Base-by-base conservation (phyloP, 1,140 invertebrate genomes). In the Ylistrum balloti region DNA sequence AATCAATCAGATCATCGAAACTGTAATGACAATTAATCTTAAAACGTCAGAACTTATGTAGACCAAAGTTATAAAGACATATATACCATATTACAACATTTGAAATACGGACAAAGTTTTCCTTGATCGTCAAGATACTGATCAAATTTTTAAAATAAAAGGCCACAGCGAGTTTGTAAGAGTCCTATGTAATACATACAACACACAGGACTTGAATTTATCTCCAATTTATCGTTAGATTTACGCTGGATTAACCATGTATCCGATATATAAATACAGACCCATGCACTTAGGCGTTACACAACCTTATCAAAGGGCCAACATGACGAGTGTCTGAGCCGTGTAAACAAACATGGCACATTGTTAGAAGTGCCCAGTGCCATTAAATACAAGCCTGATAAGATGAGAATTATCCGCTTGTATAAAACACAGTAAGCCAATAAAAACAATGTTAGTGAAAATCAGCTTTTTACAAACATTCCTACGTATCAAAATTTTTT, bases 271-370 rank as follows among this genome's bases (percentile, higher is more conserved):
- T 74, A 74, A 74, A 74, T 74, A 74, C 56, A 28, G n/a, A 9
- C 56, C 56, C n/a, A 28, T 28, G 56, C 11, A 74, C 56, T 74
- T 74, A 74, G 56, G 56, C 56, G 22, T 74, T 74, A 74, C 56
- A 74, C 56, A 74, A 74, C 56, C 22, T 74, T 74, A 74, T 74
- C 56, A 74, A 74, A 74, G 56, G 56, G 56, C 56, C 56, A 74
- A 74, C 56, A 28, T 74, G 1, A 28, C 22, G 56, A 74, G 56
- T 74, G 56, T 74, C 56, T 74, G 56, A n/a, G n/a, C 56, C 56
- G 17, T 22, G 56, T 74, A 74, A 74, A 74, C 56, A 74, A 74
- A n/a, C 56, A 74, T 74, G n/a, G n/a, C n/a, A 28, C 56, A 74
- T 74, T 74, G 56, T 74, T 74, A 74, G 56, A 74, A 74, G 22